A percentile compares a stretch with the other conserved stretches of the same genome.
Conservation (phyloP, 1,140 invertebrate species). For the Octopus sinensis region DNA sequence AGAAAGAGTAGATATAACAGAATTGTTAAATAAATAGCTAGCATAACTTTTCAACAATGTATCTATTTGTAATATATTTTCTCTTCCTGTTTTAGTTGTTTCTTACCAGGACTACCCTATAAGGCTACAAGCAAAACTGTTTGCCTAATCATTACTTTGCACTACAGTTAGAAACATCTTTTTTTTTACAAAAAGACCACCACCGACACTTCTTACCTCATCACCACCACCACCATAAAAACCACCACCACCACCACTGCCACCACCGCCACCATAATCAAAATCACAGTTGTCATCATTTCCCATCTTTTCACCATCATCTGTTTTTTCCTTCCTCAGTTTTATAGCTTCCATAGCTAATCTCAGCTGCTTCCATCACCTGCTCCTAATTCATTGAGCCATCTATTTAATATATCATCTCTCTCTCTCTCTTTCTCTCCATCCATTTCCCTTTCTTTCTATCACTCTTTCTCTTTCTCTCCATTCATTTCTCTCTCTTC, state of each 20-base stretch:
- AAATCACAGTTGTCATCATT: neutral
- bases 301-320: neutral
- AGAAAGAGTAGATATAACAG: no score
- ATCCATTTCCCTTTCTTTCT: neutral
- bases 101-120: no score
- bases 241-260: no score
- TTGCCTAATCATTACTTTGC: no score
- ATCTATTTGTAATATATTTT: no score
- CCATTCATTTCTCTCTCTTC: neutral
- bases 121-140: no score
- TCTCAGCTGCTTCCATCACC: neutral
- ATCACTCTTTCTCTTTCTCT: neutral
- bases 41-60: no score
- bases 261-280: neutral
- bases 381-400: neutral
- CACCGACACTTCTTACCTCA: neutral
- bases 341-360: neutral
- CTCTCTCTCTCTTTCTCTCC: neutral
- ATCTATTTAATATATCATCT: neutral
- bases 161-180: neutral
- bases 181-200: neutral
- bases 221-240: neutral
- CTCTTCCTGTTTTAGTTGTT: no score
- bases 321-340: neutral
- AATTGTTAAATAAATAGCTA: no score